Evolutionary conservation across 2,113 vertebrate genomes (phyloP), one percentile per base, ranked within the genome.

Genomic region (Peromyscus leucopus): DNA sequence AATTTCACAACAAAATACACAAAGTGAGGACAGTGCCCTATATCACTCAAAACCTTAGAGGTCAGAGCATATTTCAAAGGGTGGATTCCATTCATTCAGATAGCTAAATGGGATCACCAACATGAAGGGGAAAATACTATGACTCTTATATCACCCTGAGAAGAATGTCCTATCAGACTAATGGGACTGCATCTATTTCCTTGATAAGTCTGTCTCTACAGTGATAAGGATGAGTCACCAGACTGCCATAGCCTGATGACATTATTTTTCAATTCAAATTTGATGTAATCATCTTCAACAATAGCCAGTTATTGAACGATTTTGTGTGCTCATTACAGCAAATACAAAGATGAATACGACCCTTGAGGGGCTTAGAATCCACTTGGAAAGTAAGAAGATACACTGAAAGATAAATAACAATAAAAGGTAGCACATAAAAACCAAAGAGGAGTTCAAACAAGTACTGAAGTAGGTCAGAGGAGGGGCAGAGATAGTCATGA

Each of bases 271-370:
- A 96, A 92, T 97, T 95, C 93, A 91, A 91, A 91, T 95, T 97
- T 95, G 57, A 96, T 96, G 59, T 89, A 94, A 95, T 95, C 72
- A 93, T 96, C 96, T 95, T 96, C 97, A 97, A 94, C 89, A 95
- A 82, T 55, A 95, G 72, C 67, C 78, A 91, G 83, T 83, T 98
- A 95, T 76, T 85, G 86, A 91, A 79, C 2, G 1, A 72, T 91
- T 96, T 74, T 94, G 61, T 95, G 92, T 93, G 90, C 87, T 93
- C 83, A 91, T 96, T 97, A 96, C 28, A 76, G 72, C 91, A 96
- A 97, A 95, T 91, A 85, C 2, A 0, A 93, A 96, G 96, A 95
- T 87, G 79, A 93, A 96, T 97, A 91, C 87, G 71, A 57, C 83
- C 59, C 71, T 83, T 5, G 16, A 97, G 78, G 90, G 69, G 16